Percentiles rank a stretch among this genome's conserved stretches.
Evolutionary conservation across 2,113 vertebrate genomes (phyloP).

Genomic region (Callithrix jacchus): DNA sequence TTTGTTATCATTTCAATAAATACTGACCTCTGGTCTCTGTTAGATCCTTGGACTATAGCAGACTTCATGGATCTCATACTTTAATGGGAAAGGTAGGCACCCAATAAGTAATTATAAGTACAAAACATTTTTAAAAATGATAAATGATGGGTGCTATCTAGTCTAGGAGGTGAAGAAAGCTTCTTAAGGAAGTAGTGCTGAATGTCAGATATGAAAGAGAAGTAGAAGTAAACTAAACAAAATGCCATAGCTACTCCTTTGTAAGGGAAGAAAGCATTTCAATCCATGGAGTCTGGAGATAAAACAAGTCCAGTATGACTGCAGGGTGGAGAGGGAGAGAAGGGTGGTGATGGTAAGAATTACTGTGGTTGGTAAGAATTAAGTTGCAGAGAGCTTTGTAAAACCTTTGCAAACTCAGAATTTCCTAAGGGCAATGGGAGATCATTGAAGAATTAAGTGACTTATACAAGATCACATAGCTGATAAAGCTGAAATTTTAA

Average conservation of each 20-base stretch:
- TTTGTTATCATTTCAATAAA: slow-evolving; percentile 1
- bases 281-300: neutral
- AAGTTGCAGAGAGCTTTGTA: neutral
- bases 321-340: neutral
- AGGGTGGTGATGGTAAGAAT: neutral
- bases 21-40: neutral
- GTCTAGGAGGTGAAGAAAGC: neutral
- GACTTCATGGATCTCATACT: neutral
- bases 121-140: neutral
- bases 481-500: neutral
- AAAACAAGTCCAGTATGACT: neutral
- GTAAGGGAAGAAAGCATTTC: neutral
- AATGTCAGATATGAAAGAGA: neutral
- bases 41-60: neutral
- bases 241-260: neutral
- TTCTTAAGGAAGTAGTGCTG: neutral
- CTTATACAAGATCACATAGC: neutral
- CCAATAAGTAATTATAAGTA: neutral
- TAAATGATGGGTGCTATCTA: neutral
- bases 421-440: neutral
- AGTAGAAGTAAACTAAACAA: neutral
- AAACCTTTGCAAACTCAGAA: neutral
- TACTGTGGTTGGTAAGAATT: neutral
- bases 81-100: neutral
- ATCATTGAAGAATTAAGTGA: neutral